Conservation (phyloP, 2,797 vertebrate genomes). For the Bothrops alternatus region DNA sequence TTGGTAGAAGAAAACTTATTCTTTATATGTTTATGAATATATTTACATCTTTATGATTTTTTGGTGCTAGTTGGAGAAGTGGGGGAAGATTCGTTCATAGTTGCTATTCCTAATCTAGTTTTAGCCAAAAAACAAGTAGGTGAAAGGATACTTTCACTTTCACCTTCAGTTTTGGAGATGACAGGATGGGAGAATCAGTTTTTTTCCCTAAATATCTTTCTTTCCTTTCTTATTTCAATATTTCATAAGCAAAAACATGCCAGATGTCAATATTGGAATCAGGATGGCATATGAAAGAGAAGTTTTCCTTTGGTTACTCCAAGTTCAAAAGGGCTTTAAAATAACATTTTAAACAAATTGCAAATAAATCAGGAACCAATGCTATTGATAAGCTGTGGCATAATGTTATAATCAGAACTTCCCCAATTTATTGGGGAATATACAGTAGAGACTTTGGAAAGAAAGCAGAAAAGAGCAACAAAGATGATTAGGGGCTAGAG, state of each 20-base stretch:
- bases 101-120: not conserved
- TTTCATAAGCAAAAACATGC: not conserved
- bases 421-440: not conserved
- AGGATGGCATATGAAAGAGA: not conserved
- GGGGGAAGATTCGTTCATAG: not conserved
- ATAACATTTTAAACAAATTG: not conserved
- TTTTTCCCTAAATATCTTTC: not conserved
- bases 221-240: slow-evolving; percentile 7
- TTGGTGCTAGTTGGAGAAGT: not conserved
- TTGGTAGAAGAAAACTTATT: not conserved
- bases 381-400: not conserved
- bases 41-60: not conserved
- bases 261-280: not conserved
- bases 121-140: not conserved
- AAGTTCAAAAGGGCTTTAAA: not conserved
- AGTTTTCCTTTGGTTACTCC: not conserved
- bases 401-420: not conserved
- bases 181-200: not conserved
- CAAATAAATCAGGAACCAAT: not conserved
- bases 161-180: not conserved
- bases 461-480: no score
- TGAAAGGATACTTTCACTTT: not conserved
- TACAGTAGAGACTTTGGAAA: no score
- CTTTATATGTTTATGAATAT: not conserved
- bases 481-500: no score